These are phyloP conservation scores for Cyanoramphus novaezelandiae DNA, from an alignment of 2,113 vertebrate species.

Conservation along the genomic window DNA sequence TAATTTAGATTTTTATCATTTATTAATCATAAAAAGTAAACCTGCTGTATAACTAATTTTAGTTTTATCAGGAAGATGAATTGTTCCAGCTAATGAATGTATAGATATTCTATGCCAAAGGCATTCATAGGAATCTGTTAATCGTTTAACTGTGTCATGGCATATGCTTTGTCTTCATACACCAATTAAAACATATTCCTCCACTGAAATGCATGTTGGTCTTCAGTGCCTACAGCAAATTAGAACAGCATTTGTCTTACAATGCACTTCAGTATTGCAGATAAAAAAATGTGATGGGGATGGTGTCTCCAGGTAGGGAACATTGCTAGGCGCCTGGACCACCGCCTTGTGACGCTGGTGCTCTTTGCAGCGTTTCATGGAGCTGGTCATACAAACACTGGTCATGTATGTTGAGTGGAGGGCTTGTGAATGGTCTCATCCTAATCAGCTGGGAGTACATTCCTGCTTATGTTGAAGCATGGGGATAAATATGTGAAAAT, in stretches of 20 bases:
- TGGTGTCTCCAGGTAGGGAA: slow-evolving; percentile 44
- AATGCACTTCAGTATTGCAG: slow-evolving; percentile 17
- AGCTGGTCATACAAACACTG: not conserved
- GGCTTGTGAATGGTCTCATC: not conserved
- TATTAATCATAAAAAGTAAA: slow-evolving; percentile 83
- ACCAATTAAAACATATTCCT: slow-evolving; percentile 79
- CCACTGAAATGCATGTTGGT: slow-evolving; percentile 67
- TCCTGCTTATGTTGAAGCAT: not conserved
- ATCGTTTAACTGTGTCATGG: slow-evolving; percentile 83
- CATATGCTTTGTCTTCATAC: slow-evolving; percentile 82
- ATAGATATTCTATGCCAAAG: slow-evolving; percentile 81
- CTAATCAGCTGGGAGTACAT: not conserved
- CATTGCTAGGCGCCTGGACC: not conserved
- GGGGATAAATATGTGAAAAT: not conserved
- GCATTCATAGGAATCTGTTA: slow-evolving; percentile 79
- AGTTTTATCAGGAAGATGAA: slow-evolving; percentile 84
- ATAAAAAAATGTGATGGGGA: not conserved
- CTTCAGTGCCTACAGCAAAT: slow-evolving; percentile 72
- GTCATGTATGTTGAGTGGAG: rapidly evolving
- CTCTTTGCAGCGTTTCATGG: not conserved
- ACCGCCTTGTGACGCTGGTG: not conserved
- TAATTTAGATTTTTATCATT: slow-evolving; percentile 84
- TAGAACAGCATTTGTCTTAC: slow-evolving; percentile 75
- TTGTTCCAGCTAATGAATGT: slow-evolving; percentile 80
- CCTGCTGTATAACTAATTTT: slow-evolving; percentile 81